These are phyloP conservation scores for Myiozetetes cayanensis DNA, from an alignment of 2,113 vertebrate species.

Conservation along the genomic window DNA sequence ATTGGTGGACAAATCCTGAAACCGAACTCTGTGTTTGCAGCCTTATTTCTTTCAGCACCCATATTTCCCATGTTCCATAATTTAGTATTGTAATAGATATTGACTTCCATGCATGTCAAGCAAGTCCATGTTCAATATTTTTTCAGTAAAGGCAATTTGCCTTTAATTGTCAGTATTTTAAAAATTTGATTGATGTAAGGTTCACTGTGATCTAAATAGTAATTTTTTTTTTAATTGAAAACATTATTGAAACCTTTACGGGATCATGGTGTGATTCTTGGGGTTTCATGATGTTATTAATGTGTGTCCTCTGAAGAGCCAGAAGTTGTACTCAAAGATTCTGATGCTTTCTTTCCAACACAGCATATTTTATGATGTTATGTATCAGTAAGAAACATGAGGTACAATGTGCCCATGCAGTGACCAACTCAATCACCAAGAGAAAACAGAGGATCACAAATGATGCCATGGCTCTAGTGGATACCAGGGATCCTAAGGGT, in stretches of 20 bases:
- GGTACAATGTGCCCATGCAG: fast-evolving
- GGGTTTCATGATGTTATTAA: background rate
- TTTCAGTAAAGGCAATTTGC: background rate
- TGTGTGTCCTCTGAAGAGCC: background rate
- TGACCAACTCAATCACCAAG: background rate
- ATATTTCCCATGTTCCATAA: background rate
- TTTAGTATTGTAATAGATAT: background rate
- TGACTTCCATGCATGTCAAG: background rate
- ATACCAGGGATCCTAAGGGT: background rate
- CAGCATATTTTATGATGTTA: background rate
- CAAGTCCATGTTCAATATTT: background rate
- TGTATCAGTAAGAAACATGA: background rate
- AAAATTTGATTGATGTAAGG: background rate
- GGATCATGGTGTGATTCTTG: background rate
- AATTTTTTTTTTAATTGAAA: background rate
- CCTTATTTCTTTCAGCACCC: too few species aligned
- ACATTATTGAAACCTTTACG: background rate
- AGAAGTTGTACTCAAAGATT: background rate
- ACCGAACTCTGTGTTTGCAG: too few species aligned
- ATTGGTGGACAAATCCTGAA: too few species aligned
- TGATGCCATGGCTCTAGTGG: fast-evolving
- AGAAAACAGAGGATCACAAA: background rate
- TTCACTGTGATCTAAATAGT: background rate
- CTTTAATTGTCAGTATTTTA: background rate
- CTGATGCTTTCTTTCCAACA: background rate